These are phyloP conservation scores for Drosophila virilis DNA, from an alignment of 1,140 invertebrate genomes.

Conservation along the genomic window DNA sequence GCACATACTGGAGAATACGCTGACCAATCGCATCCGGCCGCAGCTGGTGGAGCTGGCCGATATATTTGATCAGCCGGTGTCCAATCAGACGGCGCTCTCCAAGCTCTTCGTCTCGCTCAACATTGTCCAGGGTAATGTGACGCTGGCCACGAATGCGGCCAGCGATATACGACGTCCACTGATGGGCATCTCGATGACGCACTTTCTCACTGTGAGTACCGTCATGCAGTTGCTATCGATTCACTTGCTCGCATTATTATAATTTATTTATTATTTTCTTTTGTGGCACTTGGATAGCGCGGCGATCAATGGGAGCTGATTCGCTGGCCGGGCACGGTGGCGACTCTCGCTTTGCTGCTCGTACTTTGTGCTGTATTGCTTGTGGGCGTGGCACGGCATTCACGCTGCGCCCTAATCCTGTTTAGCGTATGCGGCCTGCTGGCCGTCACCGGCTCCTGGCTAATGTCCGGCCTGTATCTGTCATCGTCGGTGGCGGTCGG, in stretches of 20 bases:
- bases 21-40: conserved; percentile 88
- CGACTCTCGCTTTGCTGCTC: conserved; percentile 90
- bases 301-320: conserved; percentile 87
- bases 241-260: neutral
- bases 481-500: conserved; percentile 92
- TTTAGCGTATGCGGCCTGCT: conserved; percentile 92
- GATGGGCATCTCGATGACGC: conserved; percentile 88
- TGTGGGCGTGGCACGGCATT: conserved; percentile 92
- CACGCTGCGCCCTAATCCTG: conserved; percentile 86
- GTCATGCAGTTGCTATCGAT: neutral
- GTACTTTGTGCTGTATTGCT: conserved; percentile 92
- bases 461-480: conserved; percentile 93
- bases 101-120: conserved; percentile 88
- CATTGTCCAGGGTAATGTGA: conserved; percentile 89
- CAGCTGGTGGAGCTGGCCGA: conserved; percentile 89
- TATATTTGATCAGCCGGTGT: conserved; percentile 89
- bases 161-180: conserved; percentile 90
- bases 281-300: conserved; percentile 38
- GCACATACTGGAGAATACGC: conserved; percentile 87
- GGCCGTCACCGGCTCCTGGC: conserved; percentile 95
- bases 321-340: conserved; percentile 92
- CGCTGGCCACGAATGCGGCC: conserved; percentile 88
- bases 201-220: conserved; percentile 86
- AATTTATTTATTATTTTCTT: neutral
- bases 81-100: conserved; percentile 90